Evolutionary conservation across 2,888 invertebrate species (phyloP), one percentile per base, ranked within the genome.

Genomic region (Steinernema hermaphroditum): DNA sequence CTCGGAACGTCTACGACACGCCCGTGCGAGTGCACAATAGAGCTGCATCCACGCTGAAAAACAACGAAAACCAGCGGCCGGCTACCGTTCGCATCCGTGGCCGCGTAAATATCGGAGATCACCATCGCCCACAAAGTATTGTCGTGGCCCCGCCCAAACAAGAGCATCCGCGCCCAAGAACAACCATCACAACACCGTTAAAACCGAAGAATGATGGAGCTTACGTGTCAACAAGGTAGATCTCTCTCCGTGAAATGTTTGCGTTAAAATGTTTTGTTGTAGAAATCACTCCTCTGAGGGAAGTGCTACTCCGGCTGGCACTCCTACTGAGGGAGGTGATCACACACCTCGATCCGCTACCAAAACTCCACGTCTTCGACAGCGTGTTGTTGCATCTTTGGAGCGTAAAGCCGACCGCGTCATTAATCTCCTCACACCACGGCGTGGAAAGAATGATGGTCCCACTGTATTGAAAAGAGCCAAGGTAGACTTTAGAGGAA

Each of bases 331-430:
- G 2, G 68, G 34, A 16, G 46, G 50, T 44, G 57, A 69, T 22
- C 77, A 80, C 22, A 81, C 82, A 16, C 81, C 82, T 8, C 72
- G 54, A 1, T 54, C 54, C 2, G 27, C 22, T 27, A 27, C 24
- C 6, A 54, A 82, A 76, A 81, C 84, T 16, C 78, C 82, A 8
- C 72, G 81, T 50, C 74, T 85, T 24, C 74, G 80, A n/a, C 80
- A 79, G 69, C 76, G 84, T n/a, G 89, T 92, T 73, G 90, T 91
- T 85, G 91, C 91, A 46, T 91, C 91, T 82, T 89, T 92, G 73
- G 92, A 92, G 87, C 89, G 91, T 74, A 91, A 91, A 43, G 87
- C 92, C 74, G 91, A 91, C 82, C 89, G 89, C 74, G 90, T 93
- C 78, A 89, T 91, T 78, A 90, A 90, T 79, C 91, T 92, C 83